Evolutionary conservation across 2,888 invertebrate genomes (phyloP), one percentile per base, ranked within the genome.

Genomic region (Bombylius discolor): DNA sequence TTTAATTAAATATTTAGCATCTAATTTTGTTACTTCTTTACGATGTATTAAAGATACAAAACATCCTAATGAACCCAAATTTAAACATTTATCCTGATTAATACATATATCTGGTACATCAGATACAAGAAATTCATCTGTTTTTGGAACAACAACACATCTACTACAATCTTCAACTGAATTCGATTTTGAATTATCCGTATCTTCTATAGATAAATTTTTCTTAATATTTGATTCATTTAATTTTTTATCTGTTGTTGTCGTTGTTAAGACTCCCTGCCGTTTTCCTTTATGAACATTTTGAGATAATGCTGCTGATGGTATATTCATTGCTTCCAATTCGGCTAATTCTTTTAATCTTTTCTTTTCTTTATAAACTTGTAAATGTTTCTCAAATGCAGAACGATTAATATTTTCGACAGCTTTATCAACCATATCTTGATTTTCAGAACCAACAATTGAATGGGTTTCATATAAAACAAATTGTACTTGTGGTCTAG

Each of bases 391-490:
- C 52, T 86, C 81, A 46, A 81, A 76, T 0, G 88, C 86, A 60
- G 83, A 73, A 50, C 80, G 76, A 66, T 90, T 90, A 0, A 87
- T 82, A 63, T 84, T 82, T 0, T 82, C 78, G 1, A 88, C 77
- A 0, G 84, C 82, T 47, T 80, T 78, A 1, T 79, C 74, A 23
- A 87, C 81, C 81, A 89, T 87, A 33, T 81, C 82, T 47, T 78
- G 77, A 62, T 90, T 90, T 70, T 90, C 90, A 0, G 83, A 81
- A 44, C 81, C 81, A 47, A 89, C 73, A 52, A 85, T 80, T 0
- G 89, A 89, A 72, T 90, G 89, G 0, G 88, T 89, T 68, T 89
- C 88, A 65, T 90, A 90, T 42, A 90, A 71, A 13, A 89, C 80
- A 59, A 89, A 78, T 67, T 90, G 90, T 33, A 89, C 85, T 75